Evolutionary conservation across 2,888 invertebrate genomes (phyloP), one percentile per base, ranked within the genome.

Genomic region (Aricia artaxerxes): DNA sequence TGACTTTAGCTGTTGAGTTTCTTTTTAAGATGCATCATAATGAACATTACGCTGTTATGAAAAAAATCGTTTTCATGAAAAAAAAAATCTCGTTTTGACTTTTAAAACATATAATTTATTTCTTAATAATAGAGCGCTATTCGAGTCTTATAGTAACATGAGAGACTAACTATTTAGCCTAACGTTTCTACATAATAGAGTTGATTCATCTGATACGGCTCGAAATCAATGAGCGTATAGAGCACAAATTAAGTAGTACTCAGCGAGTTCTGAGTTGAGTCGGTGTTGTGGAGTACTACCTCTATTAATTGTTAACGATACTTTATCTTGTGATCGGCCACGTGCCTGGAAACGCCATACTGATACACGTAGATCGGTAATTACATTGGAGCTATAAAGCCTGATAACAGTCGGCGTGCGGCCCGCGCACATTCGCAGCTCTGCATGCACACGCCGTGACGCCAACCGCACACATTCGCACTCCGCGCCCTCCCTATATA

Each of bases 381-480:
- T 76, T 53, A 75, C n/a, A 76, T 57, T 3, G 7, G 6, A 35
- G 76, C 16, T 53, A 76, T 57, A 75, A 75, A 76, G 82, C 82
- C 82, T 82, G 83, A 83, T 83, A 83, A 82, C 81, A 80, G 83
- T 80, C 78, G 60, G 77, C 80, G 79, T 79, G 82, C 80, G 82
- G 82, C 83, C 84, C 83, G 84, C 83, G 82, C 82, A 81, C 78
- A 82, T 82, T 82, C 82, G 82, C 81, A 81, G 81, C 82, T 82
- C 81, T 73, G 38, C 57, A 60, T 13, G 24, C 31, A 81, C 79
- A 80, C 80, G 77, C 77, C 73, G 79, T 81, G 82, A 82, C 83
- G 83, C 82, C 79, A 79, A 44, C 77, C 77, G 79, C 82, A 81
- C 82, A 82, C 84, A 83, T 77, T 78, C 79, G 80, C 81, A 81